Percentiles rank a stretch among this genome's conserved stretches.
Conservation (phyloP, 2,113 vertebrate genomes). For the Pseudonaja textilis region DNA sequence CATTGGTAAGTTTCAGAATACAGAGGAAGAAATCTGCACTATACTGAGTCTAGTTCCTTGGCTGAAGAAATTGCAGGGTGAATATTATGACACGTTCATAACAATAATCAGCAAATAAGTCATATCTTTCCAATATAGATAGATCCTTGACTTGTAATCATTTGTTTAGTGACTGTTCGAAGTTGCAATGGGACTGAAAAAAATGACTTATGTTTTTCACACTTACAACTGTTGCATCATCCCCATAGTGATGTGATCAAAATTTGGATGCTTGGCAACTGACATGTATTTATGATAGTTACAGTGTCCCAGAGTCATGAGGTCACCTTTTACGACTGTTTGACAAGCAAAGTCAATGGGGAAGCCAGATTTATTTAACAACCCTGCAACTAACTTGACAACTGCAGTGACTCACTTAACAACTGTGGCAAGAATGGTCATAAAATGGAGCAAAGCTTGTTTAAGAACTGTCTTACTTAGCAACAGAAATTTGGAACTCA, state of each 20-base stretch:
- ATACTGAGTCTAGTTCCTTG: not conserved
- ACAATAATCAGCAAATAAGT: not conserved
- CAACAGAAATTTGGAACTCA: not conserved
- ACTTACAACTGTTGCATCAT: not conserved
- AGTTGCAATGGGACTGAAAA: not conserved
- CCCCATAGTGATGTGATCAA: no score
- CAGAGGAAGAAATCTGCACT: not conserved
- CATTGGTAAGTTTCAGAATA: slow-evolving; percentile 75
- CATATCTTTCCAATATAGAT: not conserved
- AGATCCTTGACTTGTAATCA: not conserved
- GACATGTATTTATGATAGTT: not conserved
- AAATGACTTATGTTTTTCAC: not conserved
- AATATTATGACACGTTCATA: not conserved
- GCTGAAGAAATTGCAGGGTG: not conserved
- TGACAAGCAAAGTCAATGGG: not conserved
- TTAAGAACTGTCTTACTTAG: not conserved
- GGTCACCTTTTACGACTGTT: not conserved
- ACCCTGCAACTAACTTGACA: not conserved
- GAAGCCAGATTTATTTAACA: not conserved
- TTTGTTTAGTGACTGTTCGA: not conserved
- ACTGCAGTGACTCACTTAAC: not conserved
- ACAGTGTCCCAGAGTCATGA: not conserved
- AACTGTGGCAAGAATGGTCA: not conserved
- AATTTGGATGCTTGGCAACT: not conserved
- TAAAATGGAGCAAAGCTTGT: not conserved